Percentiles rank a stretch among this genome's conserved stretches.
Conservation (phyloP, 2,888 invertebrate genomes). For the Thera obeliscata region DNA sequence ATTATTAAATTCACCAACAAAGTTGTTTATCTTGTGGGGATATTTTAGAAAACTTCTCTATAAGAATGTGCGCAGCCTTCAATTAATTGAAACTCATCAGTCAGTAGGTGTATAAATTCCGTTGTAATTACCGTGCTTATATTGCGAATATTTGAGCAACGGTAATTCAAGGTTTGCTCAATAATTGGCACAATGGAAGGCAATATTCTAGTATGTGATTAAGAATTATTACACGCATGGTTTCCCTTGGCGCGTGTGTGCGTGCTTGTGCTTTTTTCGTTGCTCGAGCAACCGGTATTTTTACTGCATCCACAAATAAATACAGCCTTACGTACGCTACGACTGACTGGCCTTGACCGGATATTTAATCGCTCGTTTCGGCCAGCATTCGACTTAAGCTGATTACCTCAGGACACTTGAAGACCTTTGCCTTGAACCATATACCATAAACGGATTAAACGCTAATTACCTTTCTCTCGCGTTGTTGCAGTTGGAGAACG, state of each 20-base stretch:
- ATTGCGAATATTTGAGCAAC: constrained; percentile 43
- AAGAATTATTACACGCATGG: constrained; percentile 46
- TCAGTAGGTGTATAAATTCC: constrained; percentile 49
- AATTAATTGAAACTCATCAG: constrained; percentile 42
- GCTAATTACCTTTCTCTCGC: constrained; percentile 45
- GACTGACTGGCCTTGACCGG: constrained; percentile 64
- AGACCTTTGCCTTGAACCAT: constrained; percentile 59
- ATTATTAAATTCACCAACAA: background rate
- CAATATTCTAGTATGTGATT: constrained; percentile 42
- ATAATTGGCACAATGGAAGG: constrained; percentile 38
- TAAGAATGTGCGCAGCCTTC: constrained; percentile 7
- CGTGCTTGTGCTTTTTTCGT: constrained; percentile 46
- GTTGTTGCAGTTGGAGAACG: constrained; percentile 85
- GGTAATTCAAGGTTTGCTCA: constrained; percentile 44
- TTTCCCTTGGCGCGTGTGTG: constrained; percentile 37
- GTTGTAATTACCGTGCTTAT: constrained; percentile 48
- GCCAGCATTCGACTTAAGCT: constrained; percentile 55
- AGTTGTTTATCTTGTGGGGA: constrained; percentile 1
- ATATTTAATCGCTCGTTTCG: constrained; percentile 57
- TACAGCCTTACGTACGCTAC: constrained; percentile 50
- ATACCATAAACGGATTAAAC: constrained; percentile 47
- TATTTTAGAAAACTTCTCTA: constrained; percentile 11
- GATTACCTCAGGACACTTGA: constrained; percentile 54
- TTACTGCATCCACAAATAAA: constrained; percentile 59
- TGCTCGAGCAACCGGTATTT: constrained; percentile 53